Percentiles rank a stretch among this genome's conserved stretches.
phyloP scores from a whole-genome alignment of 2,888 invertebrate species.

The Meteorus cinctellus region DNA sequence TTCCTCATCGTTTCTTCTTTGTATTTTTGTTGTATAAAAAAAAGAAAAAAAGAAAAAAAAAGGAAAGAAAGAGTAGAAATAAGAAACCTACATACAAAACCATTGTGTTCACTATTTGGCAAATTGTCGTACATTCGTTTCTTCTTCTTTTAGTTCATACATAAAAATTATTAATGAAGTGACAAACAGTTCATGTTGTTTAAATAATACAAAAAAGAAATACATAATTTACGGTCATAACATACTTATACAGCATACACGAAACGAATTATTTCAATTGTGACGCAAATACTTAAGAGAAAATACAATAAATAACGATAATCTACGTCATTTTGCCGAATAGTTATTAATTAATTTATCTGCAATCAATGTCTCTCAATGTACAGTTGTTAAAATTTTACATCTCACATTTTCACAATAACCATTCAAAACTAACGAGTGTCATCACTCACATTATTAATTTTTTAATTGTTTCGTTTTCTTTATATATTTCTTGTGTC shows the following conservation, averaged over 20 bases:
- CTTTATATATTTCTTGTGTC: neutral
- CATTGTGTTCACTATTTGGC: slow-evolving; percentile 59
- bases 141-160: slow-evolving; percentile 42
- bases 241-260: neutral
- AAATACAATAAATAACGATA: slow-evolving; percentile 45
- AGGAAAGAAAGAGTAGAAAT: slow-evolving; percentile 56
- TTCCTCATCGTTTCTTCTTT: slow-evolving; percentile 17
- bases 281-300: neutral
- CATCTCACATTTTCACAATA: neutral
- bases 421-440: neutral
- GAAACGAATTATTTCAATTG: neutral
- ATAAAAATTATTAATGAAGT: neutral
- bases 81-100: slow-evolving; percentile 4
- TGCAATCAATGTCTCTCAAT: slow-evolving; percentile 39
- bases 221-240: slow-evolving; percentile 1
- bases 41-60: slow-evolving; percentile 51
- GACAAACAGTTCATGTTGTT: neutral
- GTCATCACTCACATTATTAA: neutral
- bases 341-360: slow-evolving; percentile 47
- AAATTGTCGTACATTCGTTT: slow-evolving; percentile 60
- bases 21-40: slow-evolving; percentile 49
- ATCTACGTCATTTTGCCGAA: slow-evolving; percentile 66
- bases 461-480: neutral
- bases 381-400: slow-evolving; percentile 44
- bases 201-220: neutral